Conservation (phyloP, 2,797 vertebrate species). For the Falco concolor region DNA sequence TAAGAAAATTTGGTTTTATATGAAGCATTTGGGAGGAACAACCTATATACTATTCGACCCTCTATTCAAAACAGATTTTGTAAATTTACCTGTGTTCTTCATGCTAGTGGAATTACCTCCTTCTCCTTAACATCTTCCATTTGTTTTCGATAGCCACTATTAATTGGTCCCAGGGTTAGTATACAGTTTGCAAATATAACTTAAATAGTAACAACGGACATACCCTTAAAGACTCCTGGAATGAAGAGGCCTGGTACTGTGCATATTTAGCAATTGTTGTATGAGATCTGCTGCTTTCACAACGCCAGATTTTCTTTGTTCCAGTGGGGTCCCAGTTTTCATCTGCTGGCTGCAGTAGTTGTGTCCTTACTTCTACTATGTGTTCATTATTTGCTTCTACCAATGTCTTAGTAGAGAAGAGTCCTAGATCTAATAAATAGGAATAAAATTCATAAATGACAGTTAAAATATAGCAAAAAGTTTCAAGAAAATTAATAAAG, state of each 20-base stretch:
- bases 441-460: neutral
- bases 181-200: neutral
- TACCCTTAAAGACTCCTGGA: conserved; percentile 97
- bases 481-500: neutral
- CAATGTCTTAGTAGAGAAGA: conserved; percentile 97
- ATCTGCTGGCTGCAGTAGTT: conserved; percentile 91
- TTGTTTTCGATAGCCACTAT: neutral
- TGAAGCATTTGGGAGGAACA: neutral
- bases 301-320: conserved; percentile 95
- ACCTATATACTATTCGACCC: neutral
- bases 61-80: neutral
- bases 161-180: neutral
- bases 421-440: conserved; percentile 83
- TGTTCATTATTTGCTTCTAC: conserved; percentile 98
- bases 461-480: neutral
- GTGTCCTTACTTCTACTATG: conserved; percentile 94
- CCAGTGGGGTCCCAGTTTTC: conserved; percentile 97
- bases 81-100: neutral
- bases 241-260: conserved; percentile 97
- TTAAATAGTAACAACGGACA: conserved; percentile 49
- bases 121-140: neutral
- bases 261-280: conserved; percentile 97
- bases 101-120: neutral
- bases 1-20: neutral
- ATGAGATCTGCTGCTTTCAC: conserved; percentile 95